phyloP scores from a whole-genome alignment of 2,888 invertebrate genomes.

The Globia sparganii region DNA sequence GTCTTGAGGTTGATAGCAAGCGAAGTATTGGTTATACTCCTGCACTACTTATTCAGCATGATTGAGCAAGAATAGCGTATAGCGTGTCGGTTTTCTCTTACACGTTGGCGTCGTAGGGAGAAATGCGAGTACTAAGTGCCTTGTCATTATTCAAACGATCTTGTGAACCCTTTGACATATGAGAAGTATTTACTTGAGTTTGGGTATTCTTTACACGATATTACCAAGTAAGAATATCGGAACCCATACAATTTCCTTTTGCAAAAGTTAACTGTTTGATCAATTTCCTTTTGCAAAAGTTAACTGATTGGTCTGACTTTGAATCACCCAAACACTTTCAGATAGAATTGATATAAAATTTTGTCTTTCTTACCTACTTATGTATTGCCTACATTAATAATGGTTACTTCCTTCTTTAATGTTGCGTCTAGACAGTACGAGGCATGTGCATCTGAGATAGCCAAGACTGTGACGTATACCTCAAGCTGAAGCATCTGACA shows the following conservation, averaged over 20 bases:
- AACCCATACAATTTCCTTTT: not conserved
- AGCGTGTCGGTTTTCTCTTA: constrained; percentile 11
- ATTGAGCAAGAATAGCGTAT: constrained; percentile 38
- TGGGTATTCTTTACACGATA: not conserved
- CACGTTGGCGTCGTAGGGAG: not conserved
- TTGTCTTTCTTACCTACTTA: not conserved
- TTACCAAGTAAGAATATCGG: not conserved
- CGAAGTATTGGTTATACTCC: constrained; percentile 9
- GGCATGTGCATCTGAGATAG: not conserved
- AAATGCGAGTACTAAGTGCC: constrained; percentile 20
- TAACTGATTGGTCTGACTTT: not conserved
- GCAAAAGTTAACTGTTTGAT: not conserved
- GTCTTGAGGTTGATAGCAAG: constrained; percentile 1
- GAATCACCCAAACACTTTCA: not conserved
- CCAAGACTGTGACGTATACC: not conserved
- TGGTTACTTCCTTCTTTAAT: not conserved
- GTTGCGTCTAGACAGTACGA: not conserved
- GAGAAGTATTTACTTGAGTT: not conserved
- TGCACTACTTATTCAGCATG: constrained; percentile 50
- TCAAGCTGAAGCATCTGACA: not conserved
- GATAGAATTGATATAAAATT: too few relatives aligned
- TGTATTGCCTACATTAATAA: not conserved
- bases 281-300: not conserved
- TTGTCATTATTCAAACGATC: constrained; percentile 27
- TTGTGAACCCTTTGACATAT: constrained; percentile 1